These are phyloP conservation scores for Gymnocheta viridis DNA, from an alignment of 2,888 invertebrate species.

Conservation along the genomic window DNA sequence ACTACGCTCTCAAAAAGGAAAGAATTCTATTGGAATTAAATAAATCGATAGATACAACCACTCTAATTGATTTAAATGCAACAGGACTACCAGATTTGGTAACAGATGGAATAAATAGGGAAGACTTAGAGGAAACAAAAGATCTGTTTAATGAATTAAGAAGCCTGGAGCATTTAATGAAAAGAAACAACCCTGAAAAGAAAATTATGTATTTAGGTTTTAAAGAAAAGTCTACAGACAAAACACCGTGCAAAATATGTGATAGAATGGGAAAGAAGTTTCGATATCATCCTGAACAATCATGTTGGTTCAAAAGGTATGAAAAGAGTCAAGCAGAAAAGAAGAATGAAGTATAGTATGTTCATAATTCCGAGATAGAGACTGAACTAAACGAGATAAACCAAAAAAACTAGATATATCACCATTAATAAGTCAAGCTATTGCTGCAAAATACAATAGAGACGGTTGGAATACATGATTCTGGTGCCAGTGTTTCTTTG, in stretches of 20 bases:
- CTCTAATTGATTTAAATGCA: too few species aligned
- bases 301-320: conserved; percentile 52
- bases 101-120: too few species aligned
- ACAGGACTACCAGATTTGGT: conserved; percentile 17
- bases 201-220: not conserved
- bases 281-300: conserved; percentile 49
- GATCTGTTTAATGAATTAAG: conserved; percentile 75
- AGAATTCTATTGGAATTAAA: conserved; percentile 17
- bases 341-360: conserved; percentile 41
- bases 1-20: too few species aligned
- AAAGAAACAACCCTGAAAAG: conserved; percentile 30
- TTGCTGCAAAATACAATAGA: conserved; percentile 46
- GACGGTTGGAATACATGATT: conserved; percentile 58
- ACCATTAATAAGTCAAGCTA: conserved; percentile 65
- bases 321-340: conserved; percentile 9
- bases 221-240: too few species aligned
- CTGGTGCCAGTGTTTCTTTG: conserved; percentile 52
- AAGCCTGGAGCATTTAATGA: conserved; percentile 73
- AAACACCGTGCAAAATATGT: too few species aligned
- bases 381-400: conserved; percentile 35
- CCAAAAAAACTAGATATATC: conserved; percentile 63
- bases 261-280: too few species aligned
- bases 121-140: conserved; percentile 49
- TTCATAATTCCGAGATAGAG: conserved; percentile 48
- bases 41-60: too few species aligned